A percentile compares a stretch with the other conserved stretches of the same genome.
phyloP scores from a whole-genome alignment of 2,113 vertebrate species.

The Chitala chitala region DNA sequence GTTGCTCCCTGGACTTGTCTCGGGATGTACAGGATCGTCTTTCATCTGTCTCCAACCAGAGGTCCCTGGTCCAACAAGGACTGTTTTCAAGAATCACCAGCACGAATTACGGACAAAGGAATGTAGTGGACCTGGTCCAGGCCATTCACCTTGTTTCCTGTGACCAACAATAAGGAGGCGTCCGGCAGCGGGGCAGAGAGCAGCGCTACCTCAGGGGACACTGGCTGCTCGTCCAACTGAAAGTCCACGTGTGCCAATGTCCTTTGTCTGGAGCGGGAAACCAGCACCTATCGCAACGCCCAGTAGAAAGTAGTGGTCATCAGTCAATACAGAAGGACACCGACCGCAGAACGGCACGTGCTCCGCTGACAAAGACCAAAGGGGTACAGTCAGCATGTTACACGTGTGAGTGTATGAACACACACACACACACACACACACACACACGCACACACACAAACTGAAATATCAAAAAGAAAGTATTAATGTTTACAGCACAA shows the following conservation, averaged over 20 bases:
- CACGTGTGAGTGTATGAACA: no score
- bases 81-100: no score
- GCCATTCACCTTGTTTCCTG: constrained; percentile 78
- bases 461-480: no score
- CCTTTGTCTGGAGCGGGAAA: constrained; percentile 69
- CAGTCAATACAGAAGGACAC: no score
- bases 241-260: constrained; percentile 78
- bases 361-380: no score
- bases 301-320: neutral
- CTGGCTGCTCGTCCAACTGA: constrained; percentile 67
- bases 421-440: no score
- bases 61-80: neutral
- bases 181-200: constrained; percentile 51
- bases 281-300: constrained; percentile 66
- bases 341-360: no score
- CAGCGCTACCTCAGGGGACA: constrained; percentile 74
- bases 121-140: neutral
- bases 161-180: constrained; percentile 74
- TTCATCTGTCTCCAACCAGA: neutral
- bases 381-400: no score
- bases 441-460: no score
- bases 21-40: neutral
- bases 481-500: no score
- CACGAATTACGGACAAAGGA: neutral
- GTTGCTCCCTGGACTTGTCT: neutral